These are phyloP conservation scores for Phalacrocorax pelagicus DNA, from an alignment of 2,113 vertebrate genomes.

Conservation along the genomic window DNA sequence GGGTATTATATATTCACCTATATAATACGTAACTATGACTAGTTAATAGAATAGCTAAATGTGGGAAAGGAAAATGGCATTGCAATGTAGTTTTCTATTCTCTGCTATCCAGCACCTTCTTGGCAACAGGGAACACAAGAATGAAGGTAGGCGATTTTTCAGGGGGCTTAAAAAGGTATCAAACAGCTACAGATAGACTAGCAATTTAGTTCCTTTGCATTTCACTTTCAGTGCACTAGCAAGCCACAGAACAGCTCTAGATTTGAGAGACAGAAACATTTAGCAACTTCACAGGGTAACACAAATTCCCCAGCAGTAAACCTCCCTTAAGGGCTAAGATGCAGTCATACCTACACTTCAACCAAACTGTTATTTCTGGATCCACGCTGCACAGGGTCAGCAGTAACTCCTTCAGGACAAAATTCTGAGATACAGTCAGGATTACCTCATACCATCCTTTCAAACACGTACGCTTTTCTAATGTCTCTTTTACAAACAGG, in stretches of 20 bases:
- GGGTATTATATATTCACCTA: not conserved
- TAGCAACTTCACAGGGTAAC: not conserved
- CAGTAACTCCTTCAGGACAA: not conserved
- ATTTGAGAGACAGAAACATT: not conserved
- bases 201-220: not conserved
- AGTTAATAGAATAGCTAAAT: not conserved
- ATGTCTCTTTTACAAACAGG: not conserved
- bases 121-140: not conserved
- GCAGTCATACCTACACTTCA: not conserved
- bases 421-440: not conserved
- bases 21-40: not conserved
- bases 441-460: not conserved
- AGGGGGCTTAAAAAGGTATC: not conserved
- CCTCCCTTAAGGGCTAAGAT: not conserved
- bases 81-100: not conserved
- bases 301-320: not conserved
- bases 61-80: not conserved
- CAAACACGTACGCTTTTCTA: not conserved
- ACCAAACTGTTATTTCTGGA: not conserved
- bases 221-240: not conserved
- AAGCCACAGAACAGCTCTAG: not conserved
- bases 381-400: not conserved
- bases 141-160: not conserved
- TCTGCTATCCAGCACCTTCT: not conserved
- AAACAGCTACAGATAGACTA: not conserved